Base-by-base conservation (phyloP, 2,113 vertebrate genomes). In the Notothenia coriiceps region DNA sequence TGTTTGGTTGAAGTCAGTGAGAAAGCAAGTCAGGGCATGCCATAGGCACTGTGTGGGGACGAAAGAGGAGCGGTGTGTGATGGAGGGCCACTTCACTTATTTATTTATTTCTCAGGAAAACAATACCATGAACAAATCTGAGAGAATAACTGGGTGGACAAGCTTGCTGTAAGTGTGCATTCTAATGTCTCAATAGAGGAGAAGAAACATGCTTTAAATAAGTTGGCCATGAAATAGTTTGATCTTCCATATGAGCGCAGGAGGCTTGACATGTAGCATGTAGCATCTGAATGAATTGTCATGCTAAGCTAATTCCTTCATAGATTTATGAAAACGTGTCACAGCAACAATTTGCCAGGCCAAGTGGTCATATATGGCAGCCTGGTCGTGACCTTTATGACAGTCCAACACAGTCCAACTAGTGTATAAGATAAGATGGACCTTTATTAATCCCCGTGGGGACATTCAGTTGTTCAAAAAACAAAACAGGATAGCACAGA, bases 1-100 rank as follows among this genome's bases (percentile, higher is more conserved):
- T 91, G 90, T 93, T 89, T 92, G 91, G 91, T 91, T 90, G 74
- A 89, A 92, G 91, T 92, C 85, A 78, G 90, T 67, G 89, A 90
- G 90, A 93, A 80, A 88, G 86, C 86, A 63, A 84, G 85, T 74
- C 83, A 5, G 90, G 93, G 92, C 91, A 90, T 86, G 93, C 93
- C 93, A 93, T 57, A 74, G 93, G 93, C 94, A 68, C 89, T 59
- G 86, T 54, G 83, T 71, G 91, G 90, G 91, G 87, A 89, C 87
- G 35, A 83, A 64, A 83, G 77, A 89, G 78, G 72, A 89, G 85
- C 78, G 13, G 61, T 40, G 74, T 83, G 63, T 85, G 86, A 85
- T 83, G 71, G 90, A 88, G 86, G 83, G 89, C 86, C 64, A 3
- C 46, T 84, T 87, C 20, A 84, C 57, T 82, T 88, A 83, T 87